Evolutionary conservation across 2,113 vertebrate genomes (phyloP).

Genomic region (Tetrax tetrax): DNA sequence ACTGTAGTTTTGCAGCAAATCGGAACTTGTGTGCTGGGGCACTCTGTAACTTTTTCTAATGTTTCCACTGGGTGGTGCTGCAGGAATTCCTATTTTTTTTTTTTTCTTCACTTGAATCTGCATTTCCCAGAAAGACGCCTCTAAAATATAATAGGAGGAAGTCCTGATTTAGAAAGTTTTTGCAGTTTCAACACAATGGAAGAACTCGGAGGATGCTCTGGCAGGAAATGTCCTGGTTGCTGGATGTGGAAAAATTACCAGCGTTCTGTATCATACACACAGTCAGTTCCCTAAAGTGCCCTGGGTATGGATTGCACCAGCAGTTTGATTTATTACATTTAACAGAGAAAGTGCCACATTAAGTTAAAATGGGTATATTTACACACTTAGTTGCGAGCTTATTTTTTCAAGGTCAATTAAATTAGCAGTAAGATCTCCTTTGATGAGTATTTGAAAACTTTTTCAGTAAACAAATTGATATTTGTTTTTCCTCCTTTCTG

Average conservation of each 20-base stretch:
- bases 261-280: constrained; percentile 25
- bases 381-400: not conserved
- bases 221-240: constrained; percentile 84
- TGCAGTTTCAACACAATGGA: constrained; percentile 84
- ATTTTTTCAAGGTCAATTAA: constrained; percentile 9
- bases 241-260: constrained; percentile 79
- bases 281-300: not conserved
- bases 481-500: constrained; percentile 38
- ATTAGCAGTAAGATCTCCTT: constrained; percentile 2
- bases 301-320: not conserved
- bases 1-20: constrained; percentile 1
- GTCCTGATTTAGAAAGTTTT: constrained; percentile 93
- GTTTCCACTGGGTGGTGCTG: constrained; percentile 86
- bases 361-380: not conserved
- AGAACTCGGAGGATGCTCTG: constrained; percentile 81
- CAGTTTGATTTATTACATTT: not conserved
- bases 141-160: constrained; percentile 95
- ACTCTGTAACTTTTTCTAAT: constrained; percentile 38
- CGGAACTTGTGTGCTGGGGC: not conserved
- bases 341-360: not conserved
- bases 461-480: constrained; percentile 46
- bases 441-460: not conserved
- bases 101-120: constrained; percentile 72
- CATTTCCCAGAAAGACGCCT: constrained; percentile 88
- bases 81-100: constrained; percentile 87